Conservation (phyloP, 2,888 invertebrate genomes). For the Bombylius major region DNA sequence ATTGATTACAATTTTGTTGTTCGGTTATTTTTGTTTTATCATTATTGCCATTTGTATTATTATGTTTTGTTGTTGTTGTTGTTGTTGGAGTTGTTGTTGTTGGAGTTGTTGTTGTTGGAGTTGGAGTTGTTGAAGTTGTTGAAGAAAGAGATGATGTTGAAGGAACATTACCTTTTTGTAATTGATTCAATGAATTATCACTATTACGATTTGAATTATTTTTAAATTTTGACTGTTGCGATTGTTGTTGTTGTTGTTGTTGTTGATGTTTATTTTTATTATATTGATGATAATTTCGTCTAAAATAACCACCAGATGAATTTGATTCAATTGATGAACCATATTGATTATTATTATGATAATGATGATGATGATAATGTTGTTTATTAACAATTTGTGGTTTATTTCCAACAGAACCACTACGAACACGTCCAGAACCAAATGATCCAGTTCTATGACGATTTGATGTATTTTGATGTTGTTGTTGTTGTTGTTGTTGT, state of each 20-base stretch:
- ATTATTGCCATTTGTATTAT: not conserved
- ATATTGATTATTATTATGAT: constrained; percentile 26
- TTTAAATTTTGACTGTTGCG: not conserved
- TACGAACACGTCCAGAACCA: constrained; percentile 33
- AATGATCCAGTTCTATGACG: constrained; percentile 34
- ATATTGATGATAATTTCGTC: constrained; percentile 22
- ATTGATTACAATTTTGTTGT: not conserved
- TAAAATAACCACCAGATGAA: constrained; percentile 20
- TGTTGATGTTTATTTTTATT: not conserved
- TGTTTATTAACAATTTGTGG: constrained; percentile 27
- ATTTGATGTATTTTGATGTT: constrained; percentile 15
- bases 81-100: too few species aligned
- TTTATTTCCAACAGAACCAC: constrained; percentile 34
- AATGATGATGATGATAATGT: constrained; percentile 9
- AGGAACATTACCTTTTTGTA: not conserved
- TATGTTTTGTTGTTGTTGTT: not conserved
- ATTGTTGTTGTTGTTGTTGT: not conserved
- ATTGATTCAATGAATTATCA: not conserved
- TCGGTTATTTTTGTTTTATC: not conserved
- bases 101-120: too few species aligned
- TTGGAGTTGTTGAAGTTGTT: too few species aligned
- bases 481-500: constrained; percentile 21
- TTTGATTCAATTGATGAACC: constrained; percentile 24
- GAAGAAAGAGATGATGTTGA: not conserved
- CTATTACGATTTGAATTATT: not conserved